A percentile compares a stretch with the other conserved stretches of the same genome.
phyloP scores from a whole-genome alignment of 2,888 invertebrate genomes.

The Orthosia gracilis region DNA sequence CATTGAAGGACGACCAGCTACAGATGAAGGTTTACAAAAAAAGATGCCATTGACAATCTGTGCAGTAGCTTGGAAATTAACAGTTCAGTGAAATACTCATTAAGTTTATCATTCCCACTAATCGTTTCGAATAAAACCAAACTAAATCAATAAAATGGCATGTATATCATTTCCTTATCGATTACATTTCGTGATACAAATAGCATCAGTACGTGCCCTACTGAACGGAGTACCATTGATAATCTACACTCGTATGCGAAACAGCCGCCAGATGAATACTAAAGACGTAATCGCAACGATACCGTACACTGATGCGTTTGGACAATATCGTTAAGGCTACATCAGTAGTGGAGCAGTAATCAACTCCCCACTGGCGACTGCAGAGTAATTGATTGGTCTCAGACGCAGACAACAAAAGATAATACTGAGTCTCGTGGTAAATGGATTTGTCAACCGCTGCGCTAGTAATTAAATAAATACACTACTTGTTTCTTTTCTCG shows the following conservation, averaged over 20 bases:
- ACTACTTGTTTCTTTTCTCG: slow-evolving; percentile 76
- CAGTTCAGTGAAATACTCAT: background rate
- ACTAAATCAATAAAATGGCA: slow-evolving; percentile 41
- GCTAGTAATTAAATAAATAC: slow-evolving; percentile 88
- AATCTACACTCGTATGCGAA: slow-evolving; percentile 58
- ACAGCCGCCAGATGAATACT: slow-evolving; percentile 61
- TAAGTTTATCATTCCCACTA: background rate
- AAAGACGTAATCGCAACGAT: slow-evolving; percentile 62
- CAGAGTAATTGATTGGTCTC: slow-evolving; percentile 88
- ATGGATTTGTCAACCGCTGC: slow-evolving; percentile 89
- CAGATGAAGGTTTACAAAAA: background rate
- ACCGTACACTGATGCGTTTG: slow-evolving; percentile 68
- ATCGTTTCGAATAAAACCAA: slow-evolving; percentile 4
- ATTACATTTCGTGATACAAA: slow-evolving; percentile 59
- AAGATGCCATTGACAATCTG: background rate
- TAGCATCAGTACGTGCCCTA: slow-evolving; percentile 52
- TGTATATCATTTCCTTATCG: slow-evolving; percentile 54
- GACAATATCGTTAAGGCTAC: slow-evolving; percentile 74
- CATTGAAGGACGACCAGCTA: background rate
- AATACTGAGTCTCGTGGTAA: slow-evolving; percentile 83
- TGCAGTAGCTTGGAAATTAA: slow-evolving; percentile 2
- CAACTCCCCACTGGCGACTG: slow-evolving; percentile 82
- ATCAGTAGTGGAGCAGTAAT: slow-evolving; percentile 80
- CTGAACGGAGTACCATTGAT: slow-evolving; percentile 49
- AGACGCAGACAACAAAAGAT: slow-evolving; percentile 88